These are phyloP conservation scores for Cephalopterus ornatus DNA, from an alignment of 2,113 vertebrate genomes.

Conservation along the genomic window DNA sequence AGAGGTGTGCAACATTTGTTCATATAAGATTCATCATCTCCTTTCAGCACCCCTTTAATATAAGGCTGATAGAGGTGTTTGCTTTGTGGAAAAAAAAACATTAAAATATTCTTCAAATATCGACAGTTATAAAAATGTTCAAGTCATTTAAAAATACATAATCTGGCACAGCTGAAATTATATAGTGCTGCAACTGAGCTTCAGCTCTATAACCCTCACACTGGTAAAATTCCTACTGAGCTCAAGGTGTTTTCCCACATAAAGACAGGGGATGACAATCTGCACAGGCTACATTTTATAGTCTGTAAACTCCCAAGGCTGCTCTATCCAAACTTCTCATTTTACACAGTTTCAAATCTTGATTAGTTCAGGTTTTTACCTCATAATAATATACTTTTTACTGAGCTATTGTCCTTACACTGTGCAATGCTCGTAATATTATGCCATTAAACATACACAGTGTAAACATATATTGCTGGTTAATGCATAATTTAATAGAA, in stretches of 20 bases:
- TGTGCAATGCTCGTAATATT: background rate
- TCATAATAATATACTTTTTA: background rate
- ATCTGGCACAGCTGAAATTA: background rate
- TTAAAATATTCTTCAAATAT: background rate
- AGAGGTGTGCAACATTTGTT: background rate
- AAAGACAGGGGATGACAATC: background rate
- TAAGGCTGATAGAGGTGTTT: background rate
- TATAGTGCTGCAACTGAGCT: background rate
- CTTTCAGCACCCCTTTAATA: background rate
- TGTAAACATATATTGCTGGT: background rate
- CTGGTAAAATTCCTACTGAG: background rate
- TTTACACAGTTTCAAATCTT: background rate
- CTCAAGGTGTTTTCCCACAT: background rate
- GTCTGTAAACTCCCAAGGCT: background rate
- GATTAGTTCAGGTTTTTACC: background rate
- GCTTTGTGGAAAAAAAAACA: background rate
- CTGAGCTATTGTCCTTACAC: background rate
- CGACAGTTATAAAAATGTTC: background rate
- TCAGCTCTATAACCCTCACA: background rate
- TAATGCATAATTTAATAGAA: constrained; percentile 10
- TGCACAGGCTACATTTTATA: background rate
- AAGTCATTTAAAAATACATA: background rate
- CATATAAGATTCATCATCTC: background rate
- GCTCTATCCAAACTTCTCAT: background rate
- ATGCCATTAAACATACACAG: background rate